phyloP scores from a whole-genome alignment of 1,140 invertebrate genomes.

The Chelonus insularis region DNA sequence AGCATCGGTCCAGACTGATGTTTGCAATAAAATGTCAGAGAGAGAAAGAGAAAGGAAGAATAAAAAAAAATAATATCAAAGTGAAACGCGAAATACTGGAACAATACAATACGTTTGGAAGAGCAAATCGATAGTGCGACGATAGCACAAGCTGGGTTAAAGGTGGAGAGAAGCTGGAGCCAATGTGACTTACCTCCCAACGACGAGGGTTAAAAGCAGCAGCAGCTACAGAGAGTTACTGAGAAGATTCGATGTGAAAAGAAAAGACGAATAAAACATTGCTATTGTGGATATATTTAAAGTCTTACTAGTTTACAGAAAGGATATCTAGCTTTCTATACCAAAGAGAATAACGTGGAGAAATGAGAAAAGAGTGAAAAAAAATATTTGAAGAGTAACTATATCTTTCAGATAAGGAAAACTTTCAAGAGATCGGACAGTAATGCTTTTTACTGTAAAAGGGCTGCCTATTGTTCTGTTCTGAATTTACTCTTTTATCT shows the following conservation, averaged over 20 bases:
- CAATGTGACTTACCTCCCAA: background rate
- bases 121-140: constrained; percentile 27
- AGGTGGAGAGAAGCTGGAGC: background rate
- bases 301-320: constrained; percentile 3
- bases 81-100: constrained; percentile 1
- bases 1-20: constrained; percentile 5
- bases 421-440: constrained; percentile 42
- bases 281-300: constrained; percentile 1
- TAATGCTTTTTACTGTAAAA: constrained; percentile 45
- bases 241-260: background rate
- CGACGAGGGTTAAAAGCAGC: background rate
- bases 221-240: background rate
- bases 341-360: background rate
- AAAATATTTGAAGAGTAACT: constrained; percentile 20
- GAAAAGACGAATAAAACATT: background rate
- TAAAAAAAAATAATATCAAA: background rate
- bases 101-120: constrained; percentile 17
- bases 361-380: constrained; percentile 9
- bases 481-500: constrained; percentile 17
- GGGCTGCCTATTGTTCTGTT: constrained; percentile 35
- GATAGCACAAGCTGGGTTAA: background rate
- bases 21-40: constrained; percentile 10
- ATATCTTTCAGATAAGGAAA: constrained; percentile 41
- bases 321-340: constrained; percentile 17
- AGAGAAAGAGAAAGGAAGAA: background rate